phyloP scores from a whole-genome alignment of 1,140 invertebrate species.

The Vanessa tameamea region DNA sequence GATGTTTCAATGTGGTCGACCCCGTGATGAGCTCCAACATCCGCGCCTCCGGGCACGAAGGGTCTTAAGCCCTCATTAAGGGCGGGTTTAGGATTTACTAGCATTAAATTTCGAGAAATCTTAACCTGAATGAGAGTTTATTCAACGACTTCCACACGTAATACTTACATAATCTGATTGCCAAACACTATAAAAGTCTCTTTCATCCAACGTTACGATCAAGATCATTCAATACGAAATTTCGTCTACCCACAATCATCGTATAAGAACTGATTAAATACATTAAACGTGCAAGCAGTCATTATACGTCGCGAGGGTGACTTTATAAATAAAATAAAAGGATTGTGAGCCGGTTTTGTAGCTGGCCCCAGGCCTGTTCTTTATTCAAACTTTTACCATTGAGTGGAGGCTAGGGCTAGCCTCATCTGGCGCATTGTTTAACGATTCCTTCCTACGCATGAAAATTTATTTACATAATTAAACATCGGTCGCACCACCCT shows the following conservation, averaged over 20 bases:
- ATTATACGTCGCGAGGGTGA: conserved; percentile 38
- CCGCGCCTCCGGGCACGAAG: conserved; percentile 59
- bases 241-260: conserved; percentile 11
- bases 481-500: conserved; percentile 63
- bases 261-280: conserved; percentile 28
- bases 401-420: conserved; percentile 51
- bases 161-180: conserved; percentile 33
- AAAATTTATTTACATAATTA: conserved; percentile 80
- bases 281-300: conserved; percentile 37
- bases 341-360: conserved; percentile 50
- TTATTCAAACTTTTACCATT: conserved; percentile 71
- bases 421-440: conserved; percentile 75
- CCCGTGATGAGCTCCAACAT: conserved; percentile 61
- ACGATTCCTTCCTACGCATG: conserved; percentile 71
- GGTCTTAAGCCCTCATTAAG: conserved; percentile 61
- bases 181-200: neutral
- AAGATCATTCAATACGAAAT: neutral
- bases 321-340: conserved; percentile 51
- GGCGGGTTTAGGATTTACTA: conserved; percentile 57
- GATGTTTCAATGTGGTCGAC: conserved; percentile 57
- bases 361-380: conserved; percentile 62
- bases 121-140: conserved; percentile 54
- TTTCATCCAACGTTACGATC: neutral
- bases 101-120: conserved; percentile 51
- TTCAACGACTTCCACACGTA: conserved; percentile 38